Evolutionary conservation across 2,888 invertebrate species (phyloP).

Genomic region (Eupithecia abbreviata): DNA sequence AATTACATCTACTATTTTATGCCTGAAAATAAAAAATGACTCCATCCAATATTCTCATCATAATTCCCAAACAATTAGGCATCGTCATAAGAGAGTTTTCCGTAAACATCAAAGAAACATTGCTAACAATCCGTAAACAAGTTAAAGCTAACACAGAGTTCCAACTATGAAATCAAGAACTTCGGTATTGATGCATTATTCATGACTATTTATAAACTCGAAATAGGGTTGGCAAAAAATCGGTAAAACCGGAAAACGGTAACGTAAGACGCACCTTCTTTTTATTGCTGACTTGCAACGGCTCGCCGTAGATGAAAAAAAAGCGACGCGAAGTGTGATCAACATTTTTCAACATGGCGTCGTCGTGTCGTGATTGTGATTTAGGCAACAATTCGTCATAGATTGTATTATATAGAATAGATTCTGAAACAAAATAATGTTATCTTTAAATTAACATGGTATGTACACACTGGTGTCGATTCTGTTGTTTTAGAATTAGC

Average conservation of each 20-base stretch:
- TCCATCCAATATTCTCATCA: neutral
- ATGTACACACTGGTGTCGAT: too few species aligned
- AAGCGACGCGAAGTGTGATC: too few species aligned
- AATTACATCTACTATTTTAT: neutral
- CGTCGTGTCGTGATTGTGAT: too few species aligned
- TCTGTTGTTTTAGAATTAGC: too few species aligned
- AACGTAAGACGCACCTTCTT: neutral
- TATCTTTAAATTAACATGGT: too few species aligned
- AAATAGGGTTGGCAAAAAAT: constrained; percentile 25
- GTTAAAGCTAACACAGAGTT: constrained; percentile 35
- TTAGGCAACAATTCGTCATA: too few species aligned
- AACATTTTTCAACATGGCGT: too few species aligned
- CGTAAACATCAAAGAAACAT: constrained; percentile 30
- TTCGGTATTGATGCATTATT: constrained; percentile 45
- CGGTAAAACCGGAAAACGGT: neutral
- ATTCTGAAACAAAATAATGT: too few species aligned
- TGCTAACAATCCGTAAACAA: constrained; percentile 36
- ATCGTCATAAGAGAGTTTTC: constrained; percentile 13
- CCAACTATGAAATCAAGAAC: constrained; percentile 45
- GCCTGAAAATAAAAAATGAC: neutral
- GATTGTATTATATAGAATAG: too few species aligned
- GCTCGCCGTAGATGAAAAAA: too few species aligned
- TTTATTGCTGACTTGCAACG: neutral
- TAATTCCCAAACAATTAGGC: constrained; percentile 19
- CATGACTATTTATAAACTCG: constrained; percentile 43